Evolutionary conservation across 2,113 vertebrate species (phyloP).

Genomic region (Silurus glanis): DNA sequence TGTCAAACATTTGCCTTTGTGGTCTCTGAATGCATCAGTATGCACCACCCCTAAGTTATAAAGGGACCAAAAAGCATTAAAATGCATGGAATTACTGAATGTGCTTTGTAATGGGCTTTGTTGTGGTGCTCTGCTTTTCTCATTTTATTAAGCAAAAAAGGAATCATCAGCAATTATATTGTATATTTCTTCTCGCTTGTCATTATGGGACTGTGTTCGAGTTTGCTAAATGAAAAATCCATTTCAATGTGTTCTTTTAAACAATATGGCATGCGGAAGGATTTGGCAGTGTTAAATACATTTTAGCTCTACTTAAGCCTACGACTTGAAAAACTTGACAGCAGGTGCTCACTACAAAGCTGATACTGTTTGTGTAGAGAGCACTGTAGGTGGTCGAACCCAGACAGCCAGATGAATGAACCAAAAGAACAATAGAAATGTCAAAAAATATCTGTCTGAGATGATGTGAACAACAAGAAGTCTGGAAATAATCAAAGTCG

Average conservation of each 20-base stretch:
- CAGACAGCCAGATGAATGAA: slow-evolving; percentile 21
- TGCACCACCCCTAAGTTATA: slow-evolving; percentile 25
- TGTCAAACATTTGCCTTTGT: slow-evolving; percentile 47
- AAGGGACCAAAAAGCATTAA: not conserved
- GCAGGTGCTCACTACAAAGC: slow-evolving; percentile 3
- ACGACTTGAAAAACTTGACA: slow-evolving; percentile 20
- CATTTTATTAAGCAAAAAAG: not conserved
- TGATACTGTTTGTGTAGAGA: slow-evolving; percentile 27
- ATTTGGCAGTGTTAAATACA: not conserved
- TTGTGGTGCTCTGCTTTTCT: slow-evolving; percentile 7
- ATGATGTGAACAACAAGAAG: slow-evolving; percentile 26
- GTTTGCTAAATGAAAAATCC: not conserved
- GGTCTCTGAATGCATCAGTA: slow-evolving; percentile 36
- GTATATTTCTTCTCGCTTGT: not conserved
- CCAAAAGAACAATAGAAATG: slow-evolving; percentile 21
- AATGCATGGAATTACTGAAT: slow-evolving; percentile 17
- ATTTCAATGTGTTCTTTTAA: not conserved
- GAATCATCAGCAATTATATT: not conserved
- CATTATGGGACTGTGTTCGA: not conserved
- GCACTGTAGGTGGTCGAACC: slow-evolving; percentile 6
- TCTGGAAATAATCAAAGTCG: slow-evolving; percentile 12
- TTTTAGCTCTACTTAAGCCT: slow-evolving; percentile 4
- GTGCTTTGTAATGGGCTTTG: not conserved
- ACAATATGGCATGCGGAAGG: not conserved
- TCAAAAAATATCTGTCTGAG: slow-evolving; percentile 18